Conservation (phyloP, 2,888 invertebrate species). For the Drosophila prolongata region DNA sequence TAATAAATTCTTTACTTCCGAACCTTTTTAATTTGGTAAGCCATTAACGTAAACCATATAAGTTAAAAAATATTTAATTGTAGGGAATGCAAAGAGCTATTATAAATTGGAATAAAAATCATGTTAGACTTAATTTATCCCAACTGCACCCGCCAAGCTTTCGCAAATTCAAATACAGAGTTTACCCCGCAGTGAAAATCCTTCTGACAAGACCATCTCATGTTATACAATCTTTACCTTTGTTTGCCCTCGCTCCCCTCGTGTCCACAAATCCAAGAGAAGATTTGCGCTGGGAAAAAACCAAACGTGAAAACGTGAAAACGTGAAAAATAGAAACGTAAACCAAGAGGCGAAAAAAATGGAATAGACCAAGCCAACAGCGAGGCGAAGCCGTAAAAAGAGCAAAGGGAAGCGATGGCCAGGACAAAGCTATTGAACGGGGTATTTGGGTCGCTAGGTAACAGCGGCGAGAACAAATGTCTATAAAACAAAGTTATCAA, state of each 20-base stretch:
- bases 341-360: conserved; percentile 24
- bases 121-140: background rate
- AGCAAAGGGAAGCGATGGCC: conserved; percentile 16
- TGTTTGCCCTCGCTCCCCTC: conserved; percentile 15
- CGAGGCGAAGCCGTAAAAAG: conserved; percentile 35
- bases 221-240: conserved; percentile 47
- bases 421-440: conserved; percentile 63
- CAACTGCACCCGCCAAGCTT: background rate
- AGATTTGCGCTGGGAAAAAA: conserved; percentile 49
- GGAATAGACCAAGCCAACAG: no score
- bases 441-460: conserved; percentile 72
- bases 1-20: no score
- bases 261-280: conserved; percentile 42
- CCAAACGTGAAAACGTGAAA: conserved; percentile 24
- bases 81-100: no score
- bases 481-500: conserved; percentile 73
- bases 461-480: conserved; percentile 71
- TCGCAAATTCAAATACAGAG: conserved; percentile 3
- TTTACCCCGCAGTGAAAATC: conserved; percentile 1
- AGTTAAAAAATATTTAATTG: no score
- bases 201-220: conserved; percentile 30
- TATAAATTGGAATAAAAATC: no score
- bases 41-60: no score
- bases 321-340: conserved; percentile 42
- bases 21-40: no score